Percentiles rank a stretch among this genome's conserved stretches.
Evolutionary conservation across 1,140 invertebrate genomes (phyloP).

Genomic region (Neocloeon triangulifer): DNA sequence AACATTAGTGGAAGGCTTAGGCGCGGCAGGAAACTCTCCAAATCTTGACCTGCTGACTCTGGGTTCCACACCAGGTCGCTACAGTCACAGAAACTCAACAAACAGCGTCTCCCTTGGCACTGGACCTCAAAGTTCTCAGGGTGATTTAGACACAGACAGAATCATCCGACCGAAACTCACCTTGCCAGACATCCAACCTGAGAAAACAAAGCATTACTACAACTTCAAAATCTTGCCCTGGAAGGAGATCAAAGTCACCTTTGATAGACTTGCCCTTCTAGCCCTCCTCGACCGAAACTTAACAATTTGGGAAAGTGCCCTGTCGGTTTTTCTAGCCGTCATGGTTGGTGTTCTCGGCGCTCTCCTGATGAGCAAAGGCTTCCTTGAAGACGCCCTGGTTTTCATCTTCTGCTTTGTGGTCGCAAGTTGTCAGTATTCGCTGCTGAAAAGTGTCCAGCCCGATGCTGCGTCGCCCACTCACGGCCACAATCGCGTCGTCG

Average conservation of each 20-base stretch:
- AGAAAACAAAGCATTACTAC: slow-evolving; percentile 61
- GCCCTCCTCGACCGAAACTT: slow-evolving; percentile 84
- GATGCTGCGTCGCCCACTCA: slow-evolving; percentile 96
- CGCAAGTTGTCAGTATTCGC: slow-evolving; percentile 89
- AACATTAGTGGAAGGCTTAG: too few relatives aligned
- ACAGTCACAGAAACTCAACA: too few relatives aligned
- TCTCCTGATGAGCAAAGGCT: slow-evolving; percentile 54
- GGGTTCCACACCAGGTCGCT: too few relatives aligned
- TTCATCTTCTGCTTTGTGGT: slow-evolving; percentile 94
- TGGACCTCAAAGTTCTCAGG: slow-evolving; percentile 12
- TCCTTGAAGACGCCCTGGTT: slow-evolving; percentile 80
- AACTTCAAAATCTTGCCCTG: slow-evolving; percentile 57
- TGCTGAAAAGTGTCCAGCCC: slow-evolving; percentile 96
- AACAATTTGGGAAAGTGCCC: slow-evolving; percentile 58
- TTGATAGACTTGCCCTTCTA: slow-evolving; percentile 78
- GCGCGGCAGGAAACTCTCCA: too few relatives aligned
- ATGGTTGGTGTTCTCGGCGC: slow-evolving; percentile 68
- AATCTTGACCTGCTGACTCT: too few relatives aligned
- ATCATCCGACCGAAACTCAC: slow-evolving; percentile 11
- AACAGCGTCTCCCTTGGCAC: too few relatives aligned
- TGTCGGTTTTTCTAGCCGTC: slow-evolving; percentile 68
- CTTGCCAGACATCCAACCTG: too few relatives aligned
- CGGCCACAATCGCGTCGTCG: slow-evolving; percentile 90
- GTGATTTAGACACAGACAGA: slow-evolving; percentile 14
- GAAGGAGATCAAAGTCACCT: slow-evolving; percentile 35